These are phyloP conservation scores for Simalia tracyae DNA, from an alignment of 2,797 vertebrate species.

Conservation along the genomic window DNA sequence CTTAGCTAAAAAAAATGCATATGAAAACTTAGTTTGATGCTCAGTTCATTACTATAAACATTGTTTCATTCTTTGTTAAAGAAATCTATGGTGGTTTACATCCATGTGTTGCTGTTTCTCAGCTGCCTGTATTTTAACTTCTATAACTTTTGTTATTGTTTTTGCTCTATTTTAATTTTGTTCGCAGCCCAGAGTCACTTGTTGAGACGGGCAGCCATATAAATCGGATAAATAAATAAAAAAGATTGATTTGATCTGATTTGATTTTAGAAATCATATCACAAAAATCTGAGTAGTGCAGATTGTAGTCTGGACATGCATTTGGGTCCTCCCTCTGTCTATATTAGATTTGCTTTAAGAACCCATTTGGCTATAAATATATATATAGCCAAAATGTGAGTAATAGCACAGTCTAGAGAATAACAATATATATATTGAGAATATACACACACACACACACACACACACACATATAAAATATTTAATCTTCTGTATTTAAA, in stretches of 20 bases:
- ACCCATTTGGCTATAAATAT: no score
- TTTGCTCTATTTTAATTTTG: neutral
- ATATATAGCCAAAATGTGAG: no score
- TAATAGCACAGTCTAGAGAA: no score
- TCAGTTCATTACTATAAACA: neutral
- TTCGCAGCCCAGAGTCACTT: neutral
- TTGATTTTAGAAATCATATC: neutral
- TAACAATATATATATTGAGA: no score
- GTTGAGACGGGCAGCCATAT: neutral
- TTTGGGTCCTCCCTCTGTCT: neutral
- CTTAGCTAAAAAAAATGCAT: neutral
- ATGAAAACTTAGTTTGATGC: neutral
- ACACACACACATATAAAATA: no score
- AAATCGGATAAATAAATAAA: neutral
- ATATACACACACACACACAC: no score
- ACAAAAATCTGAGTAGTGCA: neutral
- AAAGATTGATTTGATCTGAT: neutral
- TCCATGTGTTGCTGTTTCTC: neutral
- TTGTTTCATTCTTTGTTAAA: neutral
- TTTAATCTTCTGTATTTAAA: neutral
- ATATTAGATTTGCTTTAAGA: neutral
- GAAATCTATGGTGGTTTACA: neutral
- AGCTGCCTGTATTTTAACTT: neutral
- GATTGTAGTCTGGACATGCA: neutral
- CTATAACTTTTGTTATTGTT: neutral